Evolutionary conservation across 2,888 invertebrate genomes (phyloP).

Genomic region (Steinernema carpocapsae): DNA sequence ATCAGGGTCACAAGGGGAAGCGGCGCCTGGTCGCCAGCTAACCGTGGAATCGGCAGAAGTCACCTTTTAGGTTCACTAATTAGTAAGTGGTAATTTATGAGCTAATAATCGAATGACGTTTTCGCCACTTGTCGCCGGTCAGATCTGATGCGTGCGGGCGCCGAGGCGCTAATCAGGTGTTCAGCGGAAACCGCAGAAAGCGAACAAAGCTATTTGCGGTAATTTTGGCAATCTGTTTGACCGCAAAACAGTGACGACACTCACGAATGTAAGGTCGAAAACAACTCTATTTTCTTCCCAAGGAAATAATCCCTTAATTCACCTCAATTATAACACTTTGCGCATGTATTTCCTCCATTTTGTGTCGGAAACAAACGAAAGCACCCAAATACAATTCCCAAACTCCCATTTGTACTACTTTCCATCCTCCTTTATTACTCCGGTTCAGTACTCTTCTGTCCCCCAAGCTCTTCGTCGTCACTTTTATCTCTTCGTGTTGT

Average conservation of each 20-base stretch:
- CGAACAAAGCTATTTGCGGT: constrained; percentile 13
- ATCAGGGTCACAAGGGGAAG: neutral
- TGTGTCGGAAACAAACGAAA: constrained; percentile 33
- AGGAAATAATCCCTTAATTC: constrained; percentile 31
- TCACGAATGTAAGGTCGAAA: constrained; percentile 28
- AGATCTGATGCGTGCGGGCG: neutral
- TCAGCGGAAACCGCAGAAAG: neutral
- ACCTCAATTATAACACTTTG: constrained; percentile 34
- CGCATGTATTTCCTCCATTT: constrained; percentile 28
- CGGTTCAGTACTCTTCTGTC: neutral
- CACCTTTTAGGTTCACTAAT: neutral
- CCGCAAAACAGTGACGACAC: constrained; percentile 25
- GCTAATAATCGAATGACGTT: constrained; percentile 6
- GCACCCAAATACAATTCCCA: constrained; percentile 15
- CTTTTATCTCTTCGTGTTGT: constrained; percentile 9
- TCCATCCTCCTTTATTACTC: neutral
- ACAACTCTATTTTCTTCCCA: constrained; percentile 26
- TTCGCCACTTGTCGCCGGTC: constrained; percentile 12
- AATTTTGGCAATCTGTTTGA: constrained; percentile 35
- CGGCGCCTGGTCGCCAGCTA: constrained; percentile 22
- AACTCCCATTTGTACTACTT: constrained; percentile 8
- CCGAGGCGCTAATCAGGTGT: too few relatives aligned
- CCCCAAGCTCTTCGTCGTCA: neutral
- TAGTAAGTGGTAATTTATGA: constrained; percentile 25
- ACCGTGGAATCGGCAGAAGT: constrained; percentile 22